Evolutionary conservation across 2,113 vertebrate species (phyloP).

Genomic region (Mus pahari): DNA sequence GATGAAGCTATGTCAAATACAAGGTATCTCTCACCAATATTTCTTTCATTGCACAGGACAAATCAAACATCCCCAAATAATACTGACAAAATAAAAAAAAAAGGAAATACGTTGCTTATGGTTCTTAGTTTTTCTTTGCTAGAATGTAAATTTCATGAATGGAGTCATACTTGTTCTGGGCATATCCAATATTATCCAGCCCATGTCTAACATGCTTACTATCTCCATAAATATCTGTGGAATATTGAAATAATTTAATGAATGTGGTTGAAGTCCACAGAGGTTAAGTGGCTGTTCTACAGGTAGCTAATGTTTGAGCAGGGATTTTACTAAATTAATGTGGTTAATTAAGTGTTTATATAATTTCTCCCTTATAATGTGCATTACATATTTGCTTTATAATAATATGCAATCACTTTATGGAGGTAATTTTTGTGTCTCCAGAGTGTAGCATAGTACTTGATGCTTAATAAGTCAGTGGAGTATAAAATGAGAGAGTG

Average conservation of each 20-base stretch:
- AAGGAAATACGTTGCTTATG: not conserved
- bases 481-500: not conserved
- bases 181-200: not conserved
- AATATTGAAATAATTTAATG: not conserved
- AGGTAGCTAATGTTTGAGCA: not conserved
- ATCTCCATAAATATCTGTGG: not conserved
- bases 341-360: conserved; percentile 24
- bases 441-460: not conserved
- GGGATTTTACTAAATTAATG: not conserved
- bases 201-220: not conserved
- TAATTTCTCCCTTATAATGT: not conserved
- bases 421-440: not conserved
- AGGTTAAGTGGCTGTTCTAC: not conserved
- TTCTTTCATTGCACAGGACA: not conserved
- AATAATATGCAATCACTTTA: not conserved
- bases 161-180: not conserved
- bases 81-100: not conserved
- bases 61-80: not conserved
- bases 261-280: not conserved
- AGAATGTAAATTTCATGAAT: not conserved
- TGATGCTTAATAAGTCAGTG: not conserved
- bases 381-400: not conserved
- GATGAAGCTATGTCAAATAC: not conserved
- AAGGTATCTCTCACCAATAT: not conserved
- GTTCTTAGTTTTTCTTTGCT: not conserved